Conservation (phyloP, 2,797 vertebrate species). For the Phoxinus dragarum region DNA sequence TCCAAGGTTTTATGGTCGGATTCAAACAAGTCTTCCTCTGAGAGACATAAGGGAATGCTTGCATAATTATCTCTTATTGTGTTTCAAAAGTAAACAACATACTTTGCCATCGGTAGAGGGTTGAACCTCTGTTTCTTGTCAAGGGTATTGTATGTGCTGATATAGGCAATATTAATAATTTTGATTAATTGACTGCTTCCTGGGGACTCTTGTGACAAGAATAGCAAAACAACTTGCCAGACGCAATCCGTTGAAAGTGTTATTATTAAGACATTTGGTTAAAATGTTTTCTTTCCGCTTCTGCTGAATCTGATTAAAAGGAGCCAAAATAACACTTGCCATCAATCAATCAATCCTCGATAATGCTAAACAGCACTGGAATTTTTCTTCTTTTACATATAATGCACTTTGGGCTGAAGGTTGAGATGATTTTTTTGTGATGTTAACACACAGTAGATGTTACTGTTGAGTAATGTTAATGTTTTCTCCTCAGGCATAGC, state of each 20-base stretch:
- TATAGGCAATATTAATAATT: slow-evolving; percentile 98
- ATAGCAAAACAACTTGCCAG: slow-evolving; percentile 97
- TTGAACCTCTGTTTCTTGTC: slow-evolving; percentile 80
- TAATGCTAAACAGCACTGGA: slow-evolving; percentile 13
- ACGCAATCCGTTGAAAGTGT: slow-evolving; percentile 88
- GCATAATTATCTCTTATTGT: not conserved
- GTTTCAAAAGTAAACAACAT: slow-evolving; percentile 15
- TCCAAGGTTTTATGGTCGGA: slow-evolving; percentile 14
- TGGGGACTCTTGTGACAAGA: slow-evolving; percentile 90
- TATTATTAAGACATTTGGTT: slow-evolving; percentile 87
- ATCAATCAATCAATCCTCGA: not conserved
- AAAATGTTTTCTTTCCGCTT: slow-evolving; percentile 69
- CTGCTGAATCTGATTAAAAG: slow-evolving; percentile 67
- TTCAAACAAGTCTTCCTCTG: not conserved
- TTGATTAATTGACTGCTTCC: slow-evolving; percentile 96
- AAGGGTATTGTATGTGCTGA: slow-evolving; percentile 91
- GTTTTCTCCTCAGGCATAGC: not conserved
- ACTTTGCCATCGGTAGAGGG: slow-evolving; percentile 64
- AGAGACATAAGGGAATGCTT: not conserved
- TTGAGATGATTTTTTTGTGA: not conserved
- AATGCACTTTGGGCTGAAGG: not conserved
- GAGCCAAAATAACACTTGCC: slow-evolving; percentile 9
- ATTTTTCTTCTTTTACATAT: not conserved
- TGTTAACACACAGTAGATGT: slow-evolving; percentile 19
- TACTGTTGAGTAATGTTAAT: not conserved